A percentile compares a stretch with the other conserved stretches of the same genome.
Evolutionary conservation across 2,888 invertebrate species (phyloP).

Genomic region (Cyaniris semiargus): DNA sequence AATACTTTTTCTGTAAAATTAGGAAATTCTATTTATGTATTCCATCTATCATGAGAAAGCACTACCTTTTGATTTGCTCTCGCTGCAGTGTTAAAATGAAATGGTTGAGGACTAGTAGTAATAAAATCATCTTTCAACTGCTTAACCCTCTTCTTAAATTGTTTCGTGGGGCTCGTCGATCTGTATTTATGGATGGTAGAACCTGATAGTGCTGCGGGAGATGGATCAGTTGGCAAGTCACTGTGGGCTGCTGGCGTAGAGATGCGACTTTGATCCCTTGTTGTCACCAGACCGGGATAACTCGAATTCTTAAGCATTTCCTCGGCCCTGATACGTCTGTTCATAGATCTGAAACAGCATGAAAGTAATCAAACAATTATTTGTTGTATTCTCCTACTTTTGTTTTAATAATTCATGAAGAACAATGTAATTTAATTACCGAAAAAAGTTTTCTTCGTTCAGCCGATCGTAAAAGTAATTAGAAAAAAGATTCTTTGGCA

Average conservation of each 20-base stretch:
- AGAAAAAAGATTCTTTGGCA: conserved; percentile 85
- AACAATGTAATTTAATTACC: conserved; percentile 60
- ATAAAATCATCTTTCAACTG: conserved; percentile 68
- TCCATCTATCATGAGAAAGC: conserved; percentile 57
- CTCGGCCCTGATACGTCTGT: conserved; percentile 84
- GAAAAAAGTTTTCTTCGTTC: conserved; percentile 86
- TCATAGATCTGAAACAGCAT: conserved; percentile 72
- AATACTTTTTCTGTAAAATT: too few relatives aligned
- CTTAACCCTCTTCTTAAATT: conserved; percentile 55
- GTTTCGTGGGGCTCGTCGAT: conserved; percentile 60
- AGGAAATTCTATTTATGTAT: conserved; percentile 25
- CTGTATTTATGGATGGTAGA: conserved; percentile 60
- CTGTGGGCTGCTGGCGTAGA: conserved; percentile 75
- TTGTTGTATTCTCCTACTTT: too few relatives aligned
- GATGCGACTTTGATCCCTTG: conserved; percentile 77
- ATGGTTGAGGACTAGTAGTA: conserved; percentile 76
- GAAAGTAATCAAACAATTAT: neutral
- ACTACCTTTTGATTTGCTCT: conserved; percentile 68
- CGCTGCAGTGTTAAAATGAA: conserved; percentile 76
- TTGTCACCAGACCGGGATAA: conserved; percentile 85
- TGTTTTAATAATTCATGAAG: too few relatives aligned
- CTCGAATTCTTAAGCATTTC: conserved; percentile 84
- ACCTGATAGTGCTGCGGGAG: conserved; percentile 60
- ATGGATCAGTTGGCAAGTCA: conserved; percentile 71
- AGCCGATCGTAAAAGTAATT: conserved; percentile 86